Evolutionary conservation across 2,797 vertebrate genomes (phyloP).

Genomic region (Sardinella longiceps): DNA sequence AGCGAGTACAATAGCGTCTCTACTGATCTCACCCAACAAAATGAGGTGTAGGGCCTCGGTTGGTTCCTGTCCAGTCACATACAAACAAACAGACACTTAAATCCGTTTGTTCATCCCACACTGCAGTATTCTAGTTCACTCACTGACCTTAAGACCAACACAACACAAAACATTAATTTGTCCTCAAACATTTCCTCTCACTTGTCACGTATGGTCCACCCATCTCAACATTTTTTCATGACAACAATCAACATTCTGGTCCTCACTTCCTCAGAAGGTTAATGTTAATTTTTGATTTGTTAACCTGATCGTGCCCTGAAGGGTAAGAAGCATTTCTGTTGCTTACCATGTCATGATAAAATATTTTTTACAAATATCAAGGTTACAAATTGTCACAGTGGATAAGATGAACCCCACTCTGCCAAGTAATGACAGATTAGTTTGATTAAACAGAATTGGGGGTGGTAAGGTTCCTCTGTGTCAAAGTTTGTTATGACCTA

Average conservation of each 20-base stretch:
- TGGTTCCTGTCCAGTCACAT: neutral
- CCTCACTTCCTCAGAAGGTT: neutral
- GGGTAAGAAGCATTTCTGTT: neutral
- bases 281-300: neutral
- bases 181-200: neutral
- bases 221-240: neutral
- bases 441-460: neutral
- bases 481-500: neutral
- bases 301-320: neutral
- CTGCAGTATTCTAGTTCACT: neutral
- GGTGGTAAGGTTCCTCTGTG: neutral
- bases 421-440: neutral
- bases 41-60: slow-evolving; percentile 72
- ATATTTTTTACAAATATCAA: neutral
- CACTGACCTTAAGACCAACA: neutral
- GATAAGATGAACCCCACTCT: neutral
- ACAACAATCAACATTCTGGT: neutral
- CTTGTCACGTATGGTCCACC: neutral
- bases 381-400: too few relatives aligned
- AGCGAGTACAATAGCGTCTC: slow-evolving; percentile 82
- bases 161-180: neutral
- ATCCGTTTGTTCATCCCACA: neutral
- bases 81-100: neutral
- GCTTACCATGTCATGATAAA: neutral
- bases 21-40: slow-evolving; percentile 77